phyloP scores from a whole-genome alignment of 2,113 vertebrate genomes.

The Brachypodius melanocephalos region DNA sequence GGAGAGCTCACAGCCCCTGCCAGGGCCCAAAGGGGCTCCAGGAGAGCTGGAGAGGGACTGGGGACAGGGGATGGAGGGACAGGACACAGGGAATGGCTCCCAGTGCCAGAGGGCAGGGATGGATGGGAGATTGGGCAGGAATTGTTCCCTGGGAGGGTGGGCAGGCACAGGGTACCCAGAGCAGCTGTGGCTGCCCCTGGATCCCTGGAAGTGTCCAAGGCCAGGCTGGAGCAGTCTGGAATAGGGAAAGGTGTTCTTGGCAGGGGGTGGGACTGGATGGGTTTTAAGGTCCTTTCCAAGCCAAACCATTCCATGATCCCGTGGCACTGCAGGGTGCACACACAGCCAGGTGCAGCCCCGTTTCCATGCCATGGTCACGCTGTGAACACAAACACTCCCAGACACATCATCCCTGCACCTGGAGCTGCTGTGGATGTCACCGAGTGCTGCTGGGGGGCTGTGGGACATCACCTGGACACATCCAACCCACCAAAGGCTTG shows the following conservation, averaged over 20 bases:
- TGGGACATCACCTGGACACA: neutral
- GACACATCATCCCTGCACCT: neutral
- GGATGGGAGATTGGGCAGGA: neutral
- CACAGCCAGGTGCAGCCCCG: neutral
- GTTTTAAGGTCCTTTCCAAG: neutral
- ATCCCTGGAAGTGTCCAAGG: neutral
- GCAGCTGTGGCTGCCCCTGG: neutral
- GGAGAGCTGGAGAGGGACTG: neutral
- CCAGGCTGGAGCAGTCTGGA: rapidly evolving
- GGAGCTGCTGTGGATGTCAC: neutral
- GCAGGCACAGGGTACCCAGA: neutral
- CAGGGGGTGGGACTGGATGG: neutral
- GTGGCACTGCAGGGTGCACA: neutral
- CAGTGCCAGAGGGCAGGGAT: rapidly evolving
- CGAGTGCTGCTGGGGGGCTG: neutral
- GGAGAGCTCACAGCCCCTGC: neutral
- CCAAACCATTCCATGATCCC: neutral
- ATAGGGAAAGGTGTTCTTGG: neutral
- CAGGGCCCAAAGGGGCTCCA: neutral
- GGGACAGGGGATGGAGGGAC: neutral
- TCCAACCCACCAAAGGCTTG: neutral
- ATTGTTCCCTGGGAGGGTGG: neutral
- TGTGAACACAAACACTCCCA: neutral
- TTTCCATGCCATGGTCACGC: neutral
- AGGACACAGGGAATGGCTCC: neutral